phyloP scores from a whole-genome alignment of 2,797 vertebrate species.

The Sebastes trivittatus region DNA sequence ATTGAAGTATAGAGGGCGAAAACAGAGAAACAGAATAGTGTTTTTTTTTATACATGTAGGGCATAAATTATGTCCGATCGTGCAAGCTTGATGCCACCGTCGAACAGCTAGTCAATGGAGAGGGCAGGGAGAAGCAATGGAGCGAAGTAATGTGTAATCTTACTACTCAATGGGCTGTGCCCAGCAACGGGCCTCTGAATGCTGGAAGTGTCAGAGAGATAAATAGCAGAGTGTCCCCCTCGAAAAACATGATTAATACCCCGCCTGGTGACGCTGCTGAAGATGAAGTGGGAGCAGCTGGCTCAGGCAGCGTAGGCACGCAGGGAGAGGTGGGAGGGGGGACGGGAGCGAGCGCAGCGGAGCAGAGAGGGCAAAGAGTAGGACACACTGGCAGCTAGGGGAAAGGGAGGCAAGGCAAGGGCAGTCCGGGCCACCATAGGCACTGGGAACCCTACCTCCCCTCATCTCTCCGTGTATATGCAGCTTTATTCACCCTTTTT shows the following conservation, averaged over 20 bases:
- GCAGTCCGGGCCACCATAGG: conserved; percentile 82
- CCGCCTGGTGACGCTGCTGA: conserved; percentile 97
- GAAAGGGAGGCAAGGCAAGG: conserved; percentile 85
- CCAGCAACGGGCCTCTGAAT: conserved; percentile 94
- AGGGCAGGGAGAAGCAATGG: conserved; percentile 99
- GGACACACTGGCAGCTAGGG: conserved; percentile 90
- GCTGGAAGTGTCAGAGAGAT: conserved; percentile 99
- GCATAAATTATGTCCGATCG: conserved; percentile 97
- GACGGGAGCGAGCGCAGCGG: conserved; percentile 84
- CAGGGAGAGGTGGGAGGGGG: conserved; percentile 86
- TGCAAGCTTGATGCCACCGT: conserved; percentile 94
- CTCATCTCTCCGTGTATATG: conserved; percentile 41
- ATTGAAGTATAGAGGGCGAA: conserved; percentile 61
- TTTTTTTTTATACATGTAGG: conserved; percentile 85
- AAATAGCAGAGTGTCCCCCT: conserved; percentile 99
- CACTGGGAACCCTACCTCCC: conserved; percentile 66
- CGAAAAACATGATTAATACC: conserved; percentile 99
- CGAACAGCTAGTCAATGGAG: conserved; percentile 99
- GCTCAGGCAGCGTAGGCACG: conserved; percentile 95
- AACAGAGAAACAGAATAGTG: conserved; percentile 62
- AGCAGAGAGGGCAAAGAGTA: conserved; percentile 99
- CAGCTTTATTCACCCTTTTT: conserved; percentile 30
- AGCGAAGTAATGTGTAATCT: conserved; percentile 99
- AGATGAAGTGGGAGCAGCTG: conserved; percentile 99
- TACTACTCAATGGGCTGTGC: conserved; percentile 99